Conservation (phyloP, 2,888 invertebrate species). For the Chrysopilus asiliformis region DNA sequence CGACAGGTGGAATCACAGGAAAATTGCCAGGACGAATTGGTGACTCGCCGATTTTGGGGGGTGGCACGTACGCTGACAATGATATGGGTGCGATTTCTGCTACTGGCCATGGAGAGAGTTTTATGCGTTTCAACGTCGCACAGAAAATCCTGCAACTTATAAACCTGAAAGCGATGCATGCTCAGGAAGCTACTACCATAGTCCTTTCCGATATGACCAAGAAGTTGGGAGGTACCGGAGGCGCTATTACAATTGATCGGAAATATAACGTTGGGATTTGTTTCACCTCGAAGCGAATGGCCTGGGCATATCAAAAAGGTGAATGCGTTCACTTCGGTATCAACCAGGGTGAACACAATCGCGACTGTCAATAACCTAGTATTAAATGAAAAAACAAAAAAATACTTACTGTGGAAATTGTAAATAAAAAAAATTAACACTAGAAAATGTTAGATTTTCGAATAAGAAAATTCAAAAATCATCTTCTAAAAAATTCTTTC, state of each 20-base stretch:
- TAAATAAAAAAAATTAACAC: too few relatives aligned
- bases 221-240: slow-evolving; percentile 55
- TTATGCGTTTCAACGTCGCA: slow-evolving; percentile 62
- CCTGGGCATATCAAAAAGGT: slow-evolving; percentile 45
- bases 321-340: slow-evolving; percentile 41
- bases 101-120: slow-evolving; percentile 72
- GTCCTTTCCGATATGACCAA: slow-evolving; percentile 53
- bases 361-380: too few relatives aligned
- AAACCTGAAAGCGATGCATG: slow-evolving; percentile 40
- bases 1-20: slow-evolving; percentile 71
- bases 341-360: slow-evolving; percentile 30
- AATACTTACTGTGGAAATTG: too few relatives aligned
- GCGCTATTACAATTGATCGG: slow-evolving; percentile 55
- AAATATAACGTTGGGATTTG: slow-evolving; percentile 48
- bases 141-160: slow-evolving; percentile 54
- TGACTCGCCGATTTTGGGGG: slow-evolving; percentile 58
- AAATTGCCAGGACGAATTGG: slow-evolving; percentile 65
- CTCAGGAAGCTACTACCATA: slow-evolving; percentile 46
- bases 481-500: too few relatives aligned
- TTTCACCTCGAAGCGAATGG: slow-evolving; percentile 50
- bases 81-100: slow-evolving; percentile 60
- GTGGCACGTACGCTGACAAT: slow-evolving; percentile 65
- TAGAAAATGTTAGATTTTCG: too few relatives aligned
- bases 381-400: too few relatives aligned
- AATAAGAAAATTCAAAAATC: too few relatives aligned